Conservation (phyloP, 2,113 vertebrate species). For the Paramisgurnus dabryanus region DNA sequence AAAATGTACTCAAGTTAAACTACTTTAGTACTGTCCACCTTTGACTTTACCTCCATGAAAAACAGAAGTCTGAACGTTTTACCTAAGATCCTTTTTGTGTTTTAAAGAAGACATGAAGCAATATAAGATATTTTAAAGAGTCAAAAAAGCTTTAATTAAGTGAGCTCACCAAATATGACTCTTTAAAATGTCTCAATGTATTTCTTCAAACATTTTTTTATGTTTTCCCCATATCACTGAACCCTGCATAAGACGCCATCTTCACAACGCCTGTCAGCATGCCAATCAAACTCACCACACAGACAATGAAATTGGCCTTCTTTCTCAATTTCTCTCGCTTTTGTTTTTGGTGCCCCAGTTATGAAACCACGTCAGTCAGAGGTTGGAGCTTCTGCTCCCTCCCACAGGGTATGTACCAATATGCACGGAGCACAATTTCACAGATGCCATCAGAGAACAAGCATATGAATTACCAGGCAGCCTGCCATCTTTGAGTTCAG, state of each 20-base stretch:
- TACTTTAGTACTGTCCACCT: too few relatives aligned
- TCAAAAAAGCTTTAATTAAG: too few relatives aligned
- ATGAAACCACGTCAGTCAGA: constrained; percentile 79
- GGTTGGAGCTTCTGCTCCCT: constrained; percentile 74
- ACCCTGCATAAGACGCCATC: background rate
- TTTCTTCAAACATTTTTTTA: too few relatives aligned
- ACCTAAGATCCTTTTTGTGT: background rate
- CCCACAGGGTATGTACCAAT: constrained; percentile 84
- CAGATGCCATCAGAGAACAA: constrained; percentile 86
- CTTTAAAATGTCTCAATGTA: too few relatives aligned
- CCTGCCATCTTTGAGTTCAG: constrained; percentile 82
- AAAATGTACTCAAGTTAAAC: too few relatives aligned
- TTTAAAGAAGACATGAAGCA: too few relatives aligned
- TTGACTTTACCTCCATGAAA: too few relatives aligned
- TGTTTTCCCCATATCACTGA: background rate
- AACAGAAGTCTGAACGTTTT: background rate
- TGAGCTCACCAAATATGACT: too few relatives aligned
- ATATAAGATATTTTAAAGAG: too few relatives aligned
- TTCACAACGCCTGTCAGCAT: background rate
- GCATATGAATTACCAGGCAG: constrained; percentile 83
- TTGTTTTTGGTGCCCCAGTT: constrained; percentile 77
- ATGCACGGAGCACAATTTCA: constrained; percentile 80
- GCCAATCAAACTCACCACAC: constrained; percentile 4
- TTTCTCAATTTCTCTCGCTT: constrained; percentile 50
- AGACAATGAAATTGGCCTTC: constrained; percentile 69